Base-by-base conservation (phyloP, 2,113 vertebrate species). In the Dromiciops gliroides region DNA sequence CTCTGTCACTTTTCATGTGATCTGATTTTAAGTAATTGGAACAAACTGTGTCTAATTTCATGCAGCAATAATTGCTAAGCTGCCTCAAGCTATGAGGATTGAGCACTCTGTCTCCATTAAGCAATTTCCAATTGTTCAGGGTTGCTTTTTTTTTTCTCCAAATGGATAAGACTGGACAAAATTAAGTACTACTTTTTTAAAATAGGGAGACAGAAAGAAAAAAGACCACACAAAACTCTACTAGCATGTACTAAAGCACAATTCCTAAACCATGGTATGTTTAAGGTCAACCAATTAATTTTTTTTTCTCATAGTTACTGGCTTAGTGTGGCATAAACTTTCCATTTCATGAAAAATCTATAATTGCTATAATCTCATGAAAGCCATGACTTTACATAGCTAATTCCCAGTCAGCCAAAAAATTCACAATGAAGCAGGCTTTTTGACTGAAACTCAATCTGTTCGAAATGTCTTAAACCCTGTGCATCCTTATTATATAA, bases 31-130 rank as follows among this genome's bases (percentile, higher is more conserved):
- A 98, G 98, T 99, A 99, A 99, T 98, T 99, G 98, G 97, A 99
- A 99, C 98, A 99, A 99, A 99, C 98, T 99, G 98, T 98, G 98
- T 98, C 98, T 99, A 99, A 99, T 99, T 99, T 99, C 98, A 98
- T 98, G 98, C 98, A 99, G 98, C 98, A 98, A 98, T 99, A 99
- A 99, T 99, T 99, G 98, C 98, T 95, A 98, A 97, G 97, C 96
- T 97, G 98, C 99, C 99, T 98, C 98, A 95, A 99, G 99, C 98
- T 98, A 98, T 96, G 97, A 96, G 97, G 97, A 98, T 97, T 97
- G 97, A 98, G 98, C 97, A 98, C 97, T 98, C 98, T 98, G 98
- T 98, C 98, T 98, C 98, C 97, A 98, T 98, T 98, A 98, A 98
- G 97, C 97, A 98, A 98, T 99, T 98, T 98, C 97, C 98, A 98